Percentiles rank a stretch among this genome's conserved stretches.
Conservation (phyloP, 2,888 invertebrate genomes). For the Oithona nana region DNA sequence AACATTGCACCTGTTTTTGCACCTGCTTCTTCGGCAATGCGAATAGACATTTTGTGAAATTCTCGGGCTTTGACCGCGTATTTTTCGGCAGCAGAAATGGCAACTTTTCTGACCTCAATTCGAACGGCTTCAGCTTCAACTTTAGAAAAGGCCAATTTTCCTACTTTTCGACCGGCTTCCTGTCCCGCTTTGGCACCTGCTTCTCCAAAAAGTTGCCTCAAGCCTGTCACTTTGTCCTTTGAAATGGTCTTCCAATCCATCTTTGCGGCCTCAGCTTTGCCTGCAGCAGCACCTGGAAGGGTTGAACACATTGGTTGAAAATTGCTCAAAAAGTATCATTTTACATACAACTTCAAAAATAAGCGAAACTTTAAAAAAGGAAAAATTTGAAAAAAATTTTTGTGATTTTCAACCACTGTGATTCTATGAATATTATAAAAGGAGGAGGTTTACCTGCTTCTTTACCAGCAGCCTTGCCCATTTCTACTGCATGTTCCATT, state of each 20-base stretch:
- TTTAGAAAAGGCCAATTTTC: slow-evolving; percentile 5
- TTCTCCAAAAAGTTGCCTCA: slow-evolving; percentile 6
- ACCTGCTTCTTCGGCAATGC: slow-evolving; percentile 17
- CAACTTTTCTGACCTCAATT: slow-evolving; percentile 1
- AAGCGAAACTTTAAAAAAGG: no score
- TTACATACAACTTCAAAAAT: no score
- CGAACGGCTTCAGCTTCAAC: background rate
- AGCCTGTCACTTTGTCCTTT: slow-evolving; percentile 6
- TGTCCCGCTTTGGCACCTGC: slow-evolving; percentile 10
- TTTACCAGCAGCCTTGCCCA: slow-evolving; percentile 11
- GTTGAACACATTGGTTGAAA: no score
- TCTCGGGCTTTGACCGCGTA: slow-evolving; percentile 17
- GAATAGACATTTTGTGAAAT: slow-evolving; percentile 11
- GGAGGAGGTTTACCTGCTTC: no score
- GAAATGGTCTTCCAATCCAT: background rate
- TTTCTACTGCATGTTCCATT: background rate
- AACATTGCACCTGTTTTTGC: background rate
- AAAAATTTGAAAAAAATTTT: no score
- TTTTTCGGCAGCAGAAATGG: slow-evolving; percentile 9
- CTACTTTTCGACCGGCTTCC: background rate
- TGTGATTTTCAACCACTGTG: no score
- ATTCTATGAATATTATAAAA: no score
- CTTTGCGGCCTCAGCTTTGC: slow-evolving; percentile 10
- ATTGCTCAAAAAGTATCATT: no score
- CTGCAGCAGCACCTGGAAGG: slow-evolving; percentile 10